Conservation (phyloP, 2,888 invertebrate genomes). For the Leptothorax acervorum region DNA sequence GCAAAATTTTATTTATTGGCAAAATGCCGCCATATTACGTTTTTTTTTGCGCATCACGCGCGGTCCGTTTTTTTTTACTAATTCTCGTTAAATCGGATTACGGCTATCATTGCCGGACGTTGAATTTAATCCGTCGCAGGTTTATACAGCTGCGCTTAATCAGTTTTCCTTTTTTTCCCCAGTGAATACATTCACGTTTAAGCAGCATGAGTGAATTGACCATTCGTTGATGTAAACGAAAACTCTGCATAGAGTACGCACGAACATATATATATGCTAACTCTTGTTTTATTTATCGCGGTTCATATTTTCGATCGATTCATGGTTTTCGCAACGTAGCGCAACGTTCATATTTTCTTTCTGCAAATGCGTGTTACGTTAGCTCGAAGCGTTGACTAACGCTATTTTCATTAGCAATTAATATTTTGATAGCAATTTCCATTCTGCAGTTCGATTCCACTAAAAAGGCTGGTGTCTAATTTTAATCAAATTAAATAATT, state of each 20-base stretch:
- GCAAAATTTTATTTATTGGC: slow-evolving; percentile 48
- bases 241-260: slow-evolving; percentile 4
- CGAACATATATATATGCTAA: slow-evolving; percentile 9
- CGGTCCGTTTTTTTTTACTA: slow-evolving; percentile 54
- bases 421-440: too few relatives aligned
- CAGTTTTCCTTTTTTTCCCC: slow-evolving; percentile 32
- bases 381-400: background rate
- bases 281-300: slow-evolving; percentile 13
- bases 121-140: slow-evolving; percentile 57
- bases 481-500: background rate
- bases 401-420: background rate
- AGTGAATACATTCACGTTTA: slow-evolving; percentile 37
- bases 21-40: slow-evolving; percentile 44
- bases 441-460: background rate
- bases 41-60: slow-evolving; percentile 14
- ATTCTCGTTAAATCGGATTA: slow-evolving; percentile 61
- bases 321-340: background rate
- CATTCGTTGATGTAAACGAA: slow-evolving; percentile 32
- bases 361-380: background rate
- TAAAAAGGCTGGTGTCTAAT: background rate
- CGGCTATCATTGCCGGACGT: slow-evolving; percentile 46
- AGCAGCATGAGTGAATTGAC: slow-evolving; percentile 43
- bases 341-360: background rate
- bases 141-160: slow-evolving; percentile 66
- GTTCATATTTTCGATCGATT: slow-evolving; percentile 26